A percentile compares a stretch with the other conserved stretches of the same genome.
Evolutionary conservation across 2,888 invertebrate species (phyloP).

Genomic region (Dynastes tityus): DNA sequence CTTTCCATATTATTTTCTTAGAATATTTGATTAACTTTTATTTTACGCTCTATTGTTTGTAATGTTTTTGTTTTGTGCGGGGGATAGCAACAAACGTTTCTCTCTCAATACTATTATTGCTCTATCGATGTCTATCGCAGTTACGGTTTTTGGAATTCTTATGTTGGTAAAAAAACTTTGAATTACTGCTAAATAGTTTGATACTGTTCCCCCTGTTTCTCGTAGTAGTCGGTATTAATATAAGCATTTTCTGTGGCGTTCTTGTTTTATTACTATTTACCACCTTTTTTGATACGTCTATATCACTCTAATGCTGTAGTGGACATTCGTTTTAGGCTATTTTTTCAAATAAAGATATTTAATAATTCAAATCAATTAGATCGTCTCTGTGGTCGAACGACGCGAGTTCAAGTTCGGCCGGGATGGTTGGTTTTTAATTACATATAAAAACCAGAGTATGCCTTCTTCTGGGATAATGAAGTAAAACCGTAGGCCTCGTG

Average conservation of each 20-base stretch:
- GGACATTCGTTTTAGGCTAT: too few species aligned
- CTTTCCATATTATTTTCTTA: constrained; percentile 49
- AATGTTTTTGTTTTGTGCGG: constrained; percentile 50
- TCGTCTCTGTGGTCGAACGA: too few species aligned
- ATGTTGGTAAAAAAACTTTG: constrained; percentile 22
- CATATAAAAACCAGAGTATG: too few species aligned
- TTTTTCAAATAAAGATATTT: too few species aligned
- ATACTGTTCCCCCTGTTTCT: constrained; percentile 52
- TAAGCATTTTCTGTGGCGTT: constrained; percentile 52
- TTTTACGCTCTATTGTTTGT: constrained; percentile 53
- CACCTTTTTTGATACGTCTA: too few species aligned
- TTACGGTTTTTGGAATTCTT: constrained; percentile 39
- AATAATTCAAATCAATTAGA: too few species aligned
- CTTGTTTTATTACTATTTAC: constrained; percentile 44
- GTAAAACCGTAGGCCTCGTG: too few species aligned
- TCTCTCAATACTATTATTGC: constrained; percentile 21
- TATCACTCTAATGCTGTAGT: too few species aligned
- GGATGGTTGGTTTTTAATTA: too few species aligned
- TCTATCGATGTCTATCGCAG: constrained; percentile 9
- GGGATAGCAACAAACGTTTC: constrained; percentile 51
- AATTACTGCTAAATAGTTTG: constrained; percentile 48
- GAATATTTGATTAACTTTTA: constrained; percentile 50
- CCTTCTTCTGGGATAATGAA: too few species aligned
- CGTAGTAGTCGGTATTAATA: constrained; percentile 51
- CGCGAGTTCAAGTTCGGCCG: too few species aligned